These are phyloP conservation scores for Neotoxoptera formosana DNA, from an alignment of 1,140 invertebrate species.

Conservation along the genomic window DNA sequence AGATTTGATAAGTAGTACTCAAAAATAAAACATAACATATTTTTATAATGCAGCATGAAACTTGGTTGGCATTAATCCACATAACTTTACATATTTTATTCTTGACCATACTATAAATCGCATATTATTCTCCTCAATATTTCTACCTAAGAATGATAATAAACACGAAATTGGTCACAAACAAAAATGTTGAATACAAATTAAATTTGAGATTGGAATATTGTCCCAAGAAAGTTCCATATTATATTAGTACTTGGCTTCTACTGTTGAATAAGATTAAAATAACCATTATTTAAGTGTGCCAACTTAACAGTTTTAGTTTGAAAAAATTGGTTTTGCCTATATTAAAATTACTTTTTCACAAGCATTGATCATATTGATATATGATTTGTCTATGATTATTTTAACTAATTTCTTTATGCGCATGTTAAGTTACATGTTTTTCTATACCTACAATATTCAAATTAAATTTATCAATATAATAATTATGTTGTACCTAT, in stretches of 20 bases:
- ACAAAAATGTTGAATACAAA: slow-evolving; percentile 9
- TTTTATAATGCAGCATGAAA: slow-evolving; percentile 30
- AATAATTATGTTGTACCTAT: background rate
- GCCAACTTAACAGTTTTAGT: slow-evolving; percentile 23
- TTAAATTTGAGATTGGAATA: background rate
- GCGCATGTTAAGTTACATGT: background rate
- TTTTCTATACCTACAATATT: background rate
- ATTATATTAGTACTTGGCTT: slow-evolving; percentile 12
- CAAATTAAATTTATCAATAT: background rate
- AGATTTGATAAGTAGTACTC: slow-evolving; percentile 19
- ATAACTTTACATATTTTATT: slow-evolving; percentile 16
- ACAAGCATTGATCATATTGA: background rate
- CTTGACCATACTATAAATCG: slow-evolving; percentile 8
- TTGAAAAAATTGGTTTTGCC: background rate
- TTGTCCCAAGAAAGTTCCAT: background rate
- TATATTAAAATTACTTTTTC: background rate
- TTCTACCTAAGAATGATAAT: background rate
- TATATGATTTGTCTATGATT: too few species aligned
- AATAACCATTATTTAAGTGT: slow-evolving; percentile 36
- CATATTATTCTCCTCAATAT: slow-evolving; percentile 1
- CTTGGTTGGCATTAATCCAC: slow-evolving; percentile 36
- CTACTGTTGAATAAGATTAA: slow-evolving; percentile 29
- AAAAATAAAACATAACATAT: slow-evolving; percentile 23
- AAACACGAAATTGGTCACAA: background rate
- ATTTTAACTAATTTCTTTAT: background rate